Percentiles rank a stretch among this genome's conserved stretches.
Evolutionary conservation across 1,140 invertebrate genomes (phyloP).

Genomic region (silkworm (Bombyx mori)): DNA sequence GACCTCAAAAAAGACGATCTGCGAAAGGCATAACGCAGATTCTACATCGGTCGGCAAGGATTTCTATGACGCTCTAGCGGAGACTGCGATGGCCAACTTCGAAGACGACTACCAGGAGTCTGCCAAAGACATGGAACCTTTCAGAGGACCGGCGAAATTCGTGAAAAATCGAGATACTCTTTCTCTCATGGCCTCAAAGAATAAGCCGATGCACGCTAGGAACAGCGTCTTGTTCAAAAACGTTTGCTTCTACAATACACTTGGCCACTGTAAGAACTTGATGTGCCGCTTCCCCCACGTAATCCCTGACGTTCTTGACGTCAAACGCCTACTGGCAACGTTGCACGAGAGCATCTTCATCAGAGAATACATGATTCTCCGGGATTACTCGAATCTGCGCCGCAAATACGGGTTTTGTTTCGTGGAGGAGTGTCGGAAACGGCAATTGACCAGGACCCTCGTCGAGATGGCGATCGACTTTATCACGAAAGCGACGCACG

Average conservation of each 20-base stretch:
- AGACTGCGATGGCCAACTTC: no score
- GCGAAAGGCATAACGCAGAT: constrained; percentile 30
- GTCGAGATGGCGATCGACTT: constrained; percentile 44
- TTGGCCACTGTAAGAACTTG: constrained; percentile 27
- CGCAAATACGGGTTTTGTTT: constrained; percentile 32
- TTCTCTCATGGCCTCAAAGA: no score
- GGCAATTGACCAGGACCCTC: constrained; percentile 28
- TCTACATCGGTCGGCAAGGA: constrained; percentile 20
- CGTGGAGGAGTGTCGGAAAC: constrained; percentile 30
- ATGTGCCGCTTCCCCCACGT: constrained; percentile 33
- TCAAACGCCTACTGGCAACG: constrained; percentile 15
- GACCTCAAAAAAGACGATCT: constrained; percentile 21
- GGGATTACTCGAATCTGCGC: constrained; percentile 18
- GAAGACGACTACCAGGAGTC: no score
- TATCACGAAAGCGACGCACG: constrained; percentile 13
- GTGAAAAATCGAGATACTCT: no score
- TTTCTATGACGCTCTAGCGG: background rate
- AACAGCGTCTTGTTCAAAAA: constrained; percentile 28
- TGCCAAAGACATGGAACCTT: no score
- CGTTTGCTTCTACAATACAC: constrained; percentile 39
- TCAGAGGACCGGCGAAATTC: no score
- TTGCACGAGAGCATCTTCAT: constrained; percentile 29
- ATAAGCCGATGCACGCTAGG: constrained; percentile 1
- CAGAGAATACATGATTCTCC: constrained; percentile 37
- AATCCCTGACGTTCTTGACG: background rate